Evolutionary conservation across 2,888 invertebrate species (phyloP), one percentile per base, ranked within the genome.

Genomic region (Cremastinae sp.): DNA sequence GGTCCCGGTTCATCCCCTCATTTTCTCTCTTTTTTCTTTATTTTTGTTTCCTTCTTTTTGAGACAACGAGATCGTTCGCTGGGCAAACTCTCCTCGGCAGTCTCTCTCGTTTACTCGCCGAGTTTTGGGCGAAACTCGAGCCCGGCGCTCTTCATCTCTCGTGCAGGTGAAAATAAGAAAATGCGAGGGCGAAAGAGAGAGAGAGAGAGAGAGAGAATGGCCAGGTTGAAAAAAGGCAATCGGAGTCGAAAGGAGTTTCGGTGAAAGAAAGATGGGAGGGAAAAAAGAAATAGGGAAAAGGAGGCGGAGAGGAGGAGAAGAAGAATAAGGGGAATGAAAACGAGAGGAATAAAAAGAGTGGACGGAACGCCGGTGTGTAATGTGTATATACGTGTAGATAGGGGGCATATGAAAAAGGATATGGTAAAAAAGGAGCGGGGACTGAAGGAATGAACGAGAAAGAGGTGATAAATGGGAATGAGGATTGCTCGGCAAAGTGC

Each of bases 381-480:
- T 10, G 12, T 34, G 58, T 56, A 68, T 64, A 45, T 47, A 20
- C 14, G 10, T 65, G 59, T 59, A 38, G 14, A 61, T 47, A 74
- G 28, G 49, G 62, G 49, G 62, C 58, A 36, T 72, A 45, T 69
- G 71, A 45, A 74, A 71, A 74, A 70, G 71, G 59, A 66, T 69
- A 69, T 59, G 72, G 76, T 41, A 34, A 14, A 58, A 43, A 36
- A 51, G 28, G 64, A 59, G 70, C 45, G 62, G 54, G 61, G 70
- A 69, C 74, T 61, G 73, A 51, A 34, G 59, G 73, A 77, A 75
- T 53, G 70, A 74, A 75, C 56, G 78, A 80, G 83, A 82, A 83
- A 84, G 84, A 84, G 83, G 87, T 88, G 88, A 88, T 88, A 88
- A 88, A 88, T 88, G 86, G 82, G 86, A 87, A 86, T 84, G 86